Evolutionary conservation across 1,140 invertebrate species (phyloP).

Genomic region (Eriosoma lanigerum): DNA sequence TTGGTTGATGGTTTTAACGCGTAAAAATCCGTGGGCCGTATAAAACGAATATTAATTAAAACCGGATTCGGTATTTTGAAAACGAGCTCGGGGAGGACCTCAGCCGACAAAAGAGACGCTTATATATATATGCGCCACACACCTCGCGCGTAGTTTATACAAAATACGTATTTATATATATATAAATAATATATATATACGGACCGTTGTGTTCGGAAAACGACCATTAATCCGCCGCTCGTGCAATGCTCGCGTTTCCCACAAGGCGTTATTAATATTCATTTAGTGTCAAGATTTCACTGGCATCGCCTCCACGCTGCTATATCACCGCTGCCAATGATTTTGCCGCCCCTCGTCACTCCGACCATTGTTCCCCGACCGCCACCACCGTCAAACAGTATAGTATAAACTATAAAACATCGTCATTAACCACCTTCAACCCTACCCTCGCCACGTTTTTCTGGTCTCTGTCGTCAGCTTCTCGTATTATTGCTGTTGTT

Average conservation of each 20-base stretch:
- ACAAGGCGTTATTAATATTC: slow-evolving; percentile 51
- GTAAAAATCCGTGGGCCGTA: slow-evolving; percentile 46
- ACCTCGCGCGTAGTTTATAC: not conserved
- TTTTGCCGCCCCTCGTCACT: slow-evolving; percentile 2
- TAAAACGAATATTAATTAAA: slow-evolving; percentile 51
- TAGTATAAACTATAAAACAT: slow-evolving; percentile 37
- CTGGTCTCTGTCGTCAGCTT: too few relatives aligned
- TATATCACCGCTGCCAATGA: not conserved
- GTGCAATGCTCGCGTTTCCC: slow-evolving; percentile 29
- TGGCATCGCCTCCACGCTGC: slow-evolving; percentile 27
- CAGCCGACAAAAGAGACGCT: slow-evolving; percentile 44
- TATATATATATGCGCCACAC: not conserved
- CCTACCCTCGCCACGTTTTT: not conserved
- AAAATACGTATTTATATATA: not conserved
- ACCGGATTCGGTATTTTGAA: slow-evolving; percentile 46
- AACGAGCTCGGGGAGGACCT: not conserved
- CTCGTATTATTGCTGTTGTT: not conserved
- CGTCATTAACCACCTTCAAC: slow-evolving; percentile 45
- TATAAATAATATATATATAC: not conserved
- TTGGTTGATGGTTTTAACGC: not conserved
- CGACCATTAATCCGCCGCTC: slow-evolving; percentile 37
- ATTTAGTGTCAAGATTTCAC: slow-evolving; percentile 51
- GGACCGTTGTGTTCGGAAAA: slow-evolving; percentile 43
- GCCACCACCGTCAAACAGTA: not conserved
- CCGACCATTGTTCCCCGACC: not conserved